phyloP scores from a whole-genome alignment of 1,140 invertebrate genomes.

The Muscidifurax raptorellus region DNA sequence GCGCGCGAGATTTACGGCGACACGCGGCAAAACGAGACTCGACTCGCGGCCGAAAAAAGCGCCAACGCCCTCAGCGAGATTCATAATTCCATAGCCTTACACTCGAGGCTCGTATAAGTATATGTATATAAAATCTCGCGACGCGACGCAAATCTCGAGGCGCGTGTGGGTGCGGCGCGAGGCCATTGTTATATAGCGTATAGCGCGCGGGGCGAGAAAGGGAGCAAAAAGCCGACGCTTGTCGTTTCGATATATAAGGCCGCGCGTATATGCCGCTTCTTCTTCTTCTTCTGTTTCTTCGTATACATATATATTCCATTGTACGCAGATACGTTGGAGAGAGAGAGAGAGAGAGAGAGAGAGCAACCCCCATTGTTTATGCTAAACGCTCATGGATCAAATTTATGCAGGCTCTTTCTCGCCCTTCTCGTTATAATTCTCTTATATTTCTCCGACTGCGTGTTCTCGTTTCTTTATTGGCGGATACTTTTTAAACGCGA shows the following conservation, averaged over 20 bases:
- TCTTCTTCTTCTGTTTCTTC: neutral
- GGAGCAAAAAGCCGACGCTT: constrained; percentile 34
- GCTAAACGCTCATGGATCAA: constrained; percentile 55
- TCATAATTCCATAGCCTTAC: neutral
- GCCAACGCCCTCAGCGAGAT: neutral
- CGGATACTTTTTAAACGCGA: neutral
- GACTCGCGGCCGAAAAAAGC: neutral
- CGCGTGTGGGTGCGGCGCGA: constrained; percentile 17
- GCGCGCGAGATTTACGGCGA: constrained; percentile 34
- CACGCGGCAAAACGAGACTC: constrained; percentile 10
- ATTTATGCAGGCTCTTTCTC: constrained; percentile 58
- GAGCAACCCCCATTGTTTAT: constrained; percentile 57
- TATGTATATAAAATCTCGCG: neutral
- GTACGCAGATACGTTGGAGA: constrained; percentile 51
- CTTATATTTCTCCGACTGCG: neutral
- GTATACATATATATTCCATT: constrained; percentile 43
- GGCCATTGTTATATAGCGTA: constrained; percentile 44
- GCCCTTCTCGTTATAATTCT: neutral
- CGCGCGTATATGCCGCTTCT: neutral
- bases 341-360: neutral
- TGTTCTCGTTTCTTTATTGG: neutral
- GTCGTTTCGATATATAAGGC: constrained; percentile 28
- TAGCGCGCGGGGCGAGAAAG: constrained; percentile 24
- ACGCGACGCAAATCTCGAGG: neutral
- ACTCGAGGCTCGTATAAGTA: neutral